phyloP scores from a whole-genome alignment of 2,113 vertebrate species.

The Rhadina sibilatrix region DNA sequence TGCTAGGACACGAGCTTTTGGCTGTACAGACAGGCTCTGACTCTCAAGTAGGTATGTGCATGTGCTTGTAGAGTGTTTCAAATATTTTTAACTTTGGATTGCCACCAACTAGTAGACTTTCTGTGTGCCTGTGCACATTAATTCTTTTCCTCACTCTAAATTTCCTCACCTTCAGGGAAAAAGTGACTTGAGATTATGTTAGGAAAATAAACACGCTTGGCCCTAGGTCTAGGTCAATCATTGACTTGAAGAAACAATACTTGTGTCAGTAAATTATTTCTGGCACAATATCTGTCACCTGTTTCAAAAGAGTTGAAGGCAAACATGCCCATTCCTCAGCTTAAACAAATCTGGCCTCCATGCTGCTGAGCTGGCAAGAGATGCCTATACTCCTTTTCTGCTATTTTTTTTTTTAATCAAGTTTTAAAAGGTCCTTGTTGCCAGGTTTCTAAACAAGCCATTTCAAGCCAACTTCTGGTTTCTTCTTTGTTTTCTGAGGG shows the following conservation, averaged over 20 bases:
- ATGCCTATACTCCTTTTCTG: background rate
- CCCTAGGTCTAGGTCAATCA: slow-evolving; percentile 46
- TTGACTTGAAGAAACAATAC: slow-evolving; percentile 6
- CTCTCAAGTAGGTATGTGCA: background rate
- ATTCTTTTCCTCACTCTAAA: background rate
- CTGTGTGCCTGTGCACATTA: background rate
- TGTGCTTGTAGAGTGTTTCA: background rate
- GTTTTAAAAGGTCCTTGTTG: background rate
- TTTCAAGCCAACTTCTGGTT: background rate
- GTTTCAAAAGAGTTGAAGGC: slow-evolving; percentile 5
- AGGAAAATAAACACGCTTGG: slow-evolving; percentile 49
- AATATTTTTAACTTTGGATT: slow-evolving; percentile 14
- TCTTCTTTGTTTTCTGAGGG: background rate
- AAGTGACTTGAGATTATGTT: background rate
- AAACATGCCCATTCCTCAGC: slow-evolving; percentile 31
- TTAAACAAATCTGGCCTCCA: slow-evolving; percentile 40
- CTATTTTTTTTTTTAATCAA: background rate
- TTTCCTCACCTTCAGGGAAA: background rate
- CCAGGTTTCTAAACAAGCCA: background rate
- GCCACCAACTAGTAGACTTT: slow-evolving; percentile 15
- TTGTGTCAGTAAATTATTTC: slow-evolving; percentile 49
- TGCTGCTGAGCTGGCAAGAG: slow-evolving; percentile 30
- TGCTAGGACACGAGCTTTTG: background rate
- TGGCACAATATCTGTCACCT: slow-evolving; percentile 37
- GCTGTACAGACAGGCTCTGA: background rate